Base-by-base conservation (phyloP, 2,888 invertebrate species). In the Leucoma salicis region DNA sequence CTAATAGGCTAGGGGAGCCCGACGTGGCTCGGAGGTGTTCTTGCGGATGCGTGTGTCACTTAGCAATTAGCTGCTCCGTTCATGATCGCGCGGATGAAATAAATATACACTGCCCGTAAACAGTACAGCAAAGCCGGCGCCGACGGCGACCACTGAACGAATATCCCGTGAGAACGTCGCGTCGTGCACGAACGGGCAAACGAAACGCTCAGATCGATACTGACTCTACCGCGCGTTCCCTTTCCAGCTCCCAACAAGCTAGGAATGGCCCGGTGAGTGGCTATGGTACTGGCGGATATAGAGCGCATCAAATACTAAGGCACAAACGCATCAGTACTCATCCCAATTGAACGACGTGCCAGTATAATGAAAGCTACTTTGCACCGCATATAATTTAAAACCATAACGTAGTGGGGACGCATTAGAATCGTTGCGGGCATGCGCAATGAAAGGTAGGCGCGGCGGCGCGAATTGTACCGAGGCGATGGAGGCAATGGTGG, bases 71-170 rank as follows among this genome's bases (percentile, higher is more conserved):
- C 74, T 65, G 63, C 72, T 70, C 69, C 70, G 76, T 76, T 70
- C 84, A 84, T 80, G 81, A 75, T 84, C 81, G 74, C 86, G 83
- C 75, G 77, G 75, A 70, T 72, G 57, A 73, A 81, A 79, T 70
- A 70, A 69, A 74, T 73, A 63, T 72, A 79, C 73, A 71, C 72
- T 69, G 69, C 82, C 78, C 78, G 83, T 81, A 82, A 84, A 86
- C 82, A 79, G 79, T 74, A 74, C 76, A 78, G 77, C 79, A 84
- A 79, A 82, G 82, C 83, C 85, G 85, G 87, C 84, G 85, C 88
- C 80, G 79, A 82, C 86, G 84, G 79, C 85, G 81, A 86, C 74
- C 78, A 78, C 76, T 80, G 74, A 75, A 64, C 81, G 82, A 86
- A 78, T 86, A 85, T 87, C 80, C 79, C 82, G 83, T 78, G 82